Base-by-base conservation (phyloP, 2,113 vertebrate genomes). In the Atrichornis clamosus region DNA sequence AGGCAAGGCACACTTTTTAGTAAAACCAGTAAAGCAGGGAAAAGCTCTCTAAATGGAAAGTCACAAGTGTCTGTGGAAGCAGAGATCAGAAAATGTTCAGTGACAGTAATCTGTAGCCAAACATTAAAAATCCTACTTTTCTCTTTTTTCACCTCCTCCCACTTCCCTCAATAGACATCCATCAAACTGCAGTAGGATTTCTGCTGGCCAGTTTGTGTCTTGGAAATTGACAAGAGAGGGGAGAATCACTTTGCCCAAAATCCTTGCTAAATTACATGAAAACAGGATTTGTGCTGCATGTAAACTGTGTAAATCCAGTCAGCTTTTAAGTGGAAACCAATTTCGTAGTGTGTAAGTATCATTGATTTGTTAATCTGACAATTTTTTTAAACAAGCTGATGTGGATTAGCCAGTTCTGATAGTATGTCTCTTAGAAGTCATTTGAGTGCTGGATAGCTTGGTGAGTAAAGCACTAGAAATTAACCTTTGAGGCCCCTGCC, bases 331-430 rank as follows among this genome's bases (percentile, higher is more conserved):
- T 95, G 97, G 94, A 87, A 97, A 90, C 87, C 91, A 90, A 95
- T 98, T 97, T 94, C 28, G 42, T 96, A 94, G 83, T 79, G 89
- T 94, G 73, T 97, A 96, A 97, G 96, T 88, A 87, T 76, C 96
- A 98, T 96, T 94, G 97, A 97, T 96, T 96, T 95, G 90, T 95
- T 97, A 94, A 97, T 97, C 97, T 95, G 97, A 87, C 87, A 73
- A 5, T 83, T 89, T 95, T 96, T 97, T 95, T 82, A 80, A 95
- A 87, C 93, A 90, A 97, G 90, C 84, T 88, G 89, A 33, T 94
- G 93, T 90, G 96, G 97, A 97, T 97, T 97, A 96, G 84, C 78
- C 69, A 53, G 64, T 84, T 94, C 79, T 96, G 86, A 81, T 82
- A 80, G 62, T 74, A 37, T 78, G 80, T 73, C 89, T 87, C 50